These are phyloP conservation scores for Drosophila rubida DNA, from an alignment of 2,888 invertebrate genomes.

Conservation along the genomic window DNA sequence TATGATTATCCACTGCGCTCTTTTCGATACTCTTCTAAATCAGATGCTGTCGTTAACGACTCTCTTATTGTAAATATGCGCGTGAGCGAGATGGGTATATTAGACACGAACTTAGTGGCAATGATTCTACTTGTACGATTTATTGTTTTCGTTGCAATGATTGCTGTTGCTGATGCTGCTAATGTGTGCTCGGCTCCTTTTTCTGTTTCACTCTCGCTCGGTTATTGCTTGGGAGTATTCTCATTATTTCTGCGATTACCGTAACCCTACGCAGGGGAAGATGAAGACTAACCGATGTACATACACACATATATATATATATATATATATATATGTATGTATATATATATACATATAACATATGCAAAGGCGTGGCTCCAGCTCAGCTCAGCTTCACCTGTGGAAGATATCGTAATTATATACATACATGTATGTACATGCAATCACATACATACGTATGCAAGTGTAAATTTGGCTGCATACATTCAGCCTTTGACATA, in stretches of 20 bases:
- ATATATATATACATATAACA: not conserved
- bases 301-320: too few relatives aligned
- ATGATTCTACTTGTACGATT: slow-evolving; percentile 60
- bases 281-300: not conserved
- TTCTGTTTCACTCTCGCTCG: slow-evolving; percentile 60
- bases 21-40: slow-evolving; percentile 32
- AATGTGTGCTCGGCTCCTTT: slow-evolving; percentile 16
- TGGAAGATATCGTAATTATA: slow-evolving; percentile 26
- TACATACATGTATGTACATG: too few relatives aligned
- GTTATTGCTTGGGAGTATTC: slow-evolving; percentile 29
- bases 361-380: slow-evolving; percentile 72
- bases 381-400: slow-evolving; percentile 30
- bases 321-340: not conserved
- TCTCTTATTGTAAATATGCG: slow-evolving; percentile 28
- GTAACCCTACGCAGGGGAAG: slow-evolving; percentile 50
- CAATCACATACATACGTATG: too few relatives aligned
- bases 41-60: slow-evolving; percentile 1
- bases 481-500: too few relatives aligned
- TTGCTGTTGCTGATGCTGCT: slow-evolving; percentile 23
- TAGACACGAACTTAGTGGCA: slow-evolving; percentile 55
- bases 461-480: too few relatives aligned
- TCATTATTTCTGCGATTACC: slow-evolving; percentile 62
- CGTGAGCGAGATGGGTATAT: slow-evolving; percentile 60
- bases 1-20: not conserved
- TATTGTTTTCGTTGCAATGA: slow-evolving; percentile 64